These are phyloP conservation scores for Beaufortia kweichowensis DNA, from an alignment of 2,113 vertebrate species.

Conservation along the genomic window DNA sequence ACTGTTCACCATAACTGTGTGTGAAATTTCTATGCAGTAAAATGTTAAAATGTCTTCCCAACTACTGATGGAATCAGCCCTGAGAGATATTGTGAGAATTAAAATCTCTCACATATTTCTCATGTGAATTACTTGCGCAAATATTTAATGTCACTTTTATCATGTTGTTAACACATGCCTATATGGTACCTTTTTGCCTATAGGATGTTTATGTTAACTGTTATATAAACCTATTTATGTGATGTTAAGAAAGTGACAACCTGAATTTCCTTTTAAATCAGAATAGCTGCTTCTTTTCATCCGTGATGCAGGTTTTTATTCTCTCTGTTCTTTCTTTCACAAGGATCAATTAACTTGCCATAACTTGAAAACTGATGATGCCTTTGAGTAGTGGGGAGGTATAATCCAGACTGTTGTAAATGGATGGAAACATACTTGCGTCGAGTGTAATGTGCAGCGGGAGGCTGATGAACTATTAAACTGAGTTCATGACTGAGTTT, in stretches of 20 bases:
- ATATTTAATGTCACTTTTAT: neutral
- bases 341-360: conserved; percentile 33
- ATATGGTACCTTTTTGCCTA: neutral
- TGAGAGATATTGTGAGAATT: neutral
- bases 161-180: neutral
- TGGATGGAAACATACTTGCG: conserved; percentile 7
- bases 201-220: neutral
- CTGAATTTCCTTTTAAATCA: conserved; percentile 34
- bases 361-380: conserved; percentile 17
- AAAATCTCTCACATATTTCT: conserved; percentile 24
- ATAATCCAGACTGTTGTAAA: conserved; percentile 8
- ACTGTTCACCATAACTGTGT: too few relatives aligned
- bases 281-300: conserved; percentile 5
- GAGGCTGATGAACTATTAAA: conserved; percentile 31
- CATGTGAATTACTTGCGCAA: neutral
- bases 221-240: neutral
- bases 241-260: neutral
- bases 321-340: conserved; percentile 3
- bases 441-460: conserved; percentile 17
- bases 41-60: neutral
- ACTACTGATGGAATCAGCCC: neutral
- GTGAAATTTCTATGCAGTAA: neutral
- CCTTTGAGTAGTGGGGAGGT: conserved; percentile 3
- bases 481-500: conserved; percentile 2
- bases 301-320: conserved; percentile 23